A percentile compares a stretch with the other conserved stretches of the same genome.
Evolutionary conservation across 2,888 invertebrate species (phyloP).

Genomic region (Odontocolon sp.): DNA sequence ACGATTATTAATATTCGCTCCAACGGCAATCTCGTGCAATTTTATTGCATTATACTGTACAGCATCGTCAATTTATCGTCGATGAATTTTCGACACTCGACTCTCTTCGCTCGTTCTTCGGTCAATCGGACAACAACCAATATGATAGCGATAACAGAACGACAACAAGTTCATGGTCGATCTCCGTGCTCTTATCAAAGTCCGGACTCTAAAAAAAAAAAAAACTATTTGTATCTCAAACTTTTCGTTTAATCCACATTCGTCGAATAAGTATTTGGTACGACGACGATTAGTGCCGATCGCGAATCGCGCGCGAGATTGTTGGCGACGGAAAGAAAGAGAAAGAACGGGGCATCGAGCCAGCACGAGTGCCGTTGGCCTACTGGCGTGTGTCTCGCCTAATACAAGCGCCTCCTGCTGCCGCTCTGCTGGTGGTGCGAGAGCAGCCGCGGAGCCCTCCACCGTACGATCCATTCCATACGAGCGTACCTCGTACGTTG

Average conservation of each 20-base stretch:
- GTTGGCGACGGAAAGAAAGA: conserved; percentile 19
- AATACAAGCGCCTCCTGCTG: conserved; percentile 56
- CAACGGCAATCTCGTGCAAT: not conserved
- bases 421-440: conserved; percentile 47
- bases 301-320: not conserved
- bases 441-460: conserved; percentile 44
- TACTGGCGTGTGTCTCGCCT: conserved; percentile 72
- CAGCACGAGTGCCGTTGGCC: conserved; percentile 78
- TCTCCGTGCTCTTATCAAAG: no score
- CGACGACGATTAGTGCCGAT: no score
- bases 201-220: no score
- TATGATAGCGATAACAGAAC: not conserved
- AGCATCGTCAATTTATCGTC: not conserved
- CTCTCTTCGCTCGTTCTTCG: not conserved
- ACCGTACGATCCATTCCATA: conserved; percentile 57
- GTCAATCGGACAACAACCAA: no score
- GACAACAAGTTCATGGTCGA: not conserved
- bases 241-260: no score
- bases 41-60: not conserved
- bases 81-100: not conserved
- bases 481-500: conserved; percentile 38
- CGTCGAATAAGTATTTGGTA: no score
- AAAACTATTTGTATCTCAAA: no score
- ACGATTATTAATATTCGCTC: conserved; percentile 11
- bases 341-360: conserved; percentile 69